Percentiles rank a stretch among this genome's conserved stretches.
These are phyloP conservation scores for Argopecten irradians DNA, from an alignment of 1,140 invertebrate genomes.

Conservation along the genomic window DNA sequence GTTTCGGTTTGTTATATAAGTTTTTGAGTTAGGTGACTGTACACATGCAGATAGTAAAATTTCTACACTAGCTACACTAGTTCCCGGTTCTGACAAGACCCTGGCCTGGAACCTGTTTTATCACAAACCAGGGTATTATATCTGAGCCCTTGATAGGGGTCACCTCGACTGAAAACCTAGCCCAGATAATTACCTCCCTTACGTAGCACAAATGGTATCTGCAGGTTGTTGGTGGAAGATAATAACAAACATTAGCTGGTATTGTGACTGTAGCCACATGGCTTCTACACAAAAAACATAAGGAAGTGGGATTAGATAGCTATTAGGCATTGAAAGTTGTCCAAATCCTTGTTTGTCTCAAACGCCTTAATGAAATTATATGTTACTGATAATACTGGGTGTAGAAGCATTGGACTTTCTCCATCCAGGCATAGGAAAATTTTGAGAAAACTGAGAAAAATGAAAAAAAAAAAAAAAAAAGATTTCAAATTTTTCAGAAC, in stretches of 20 bases:
- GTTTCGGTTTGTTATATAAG: too few species aligned
- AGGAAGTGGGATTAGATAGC: constrained; percentile 2
- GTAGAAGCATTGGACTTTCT: too few species aligned
- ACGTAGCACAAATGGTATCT: constrained; percentile 21
- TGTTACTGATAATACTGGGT: not conserved
- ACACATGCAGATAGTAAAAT: too few species aligned
- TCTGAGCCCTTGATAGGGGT: constrained; percentile 19
- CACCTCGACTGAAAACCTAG: not conserved
- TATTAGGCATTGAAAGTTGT: not conserved
- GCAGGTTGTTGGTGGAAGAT: not conserved
- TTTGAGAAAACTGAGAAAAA: too few species aligned
- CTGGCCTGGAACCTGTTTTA: not conserved
- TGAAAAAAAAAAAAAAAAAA: too few species aligned
- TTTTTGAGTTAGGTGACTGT: too few species aligned
- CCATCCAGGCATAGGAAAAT: too few species aligned
- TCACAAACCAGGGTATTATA: not conserved
- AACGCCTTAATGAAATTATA: not conserved
- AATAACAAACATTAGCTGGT: constrained; percentile 16
- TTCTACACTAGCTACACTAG: too few species aligned
- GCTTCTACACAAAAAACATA: constrained; percentile 22
- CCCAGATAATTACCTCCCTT: constrained; percentile 2
- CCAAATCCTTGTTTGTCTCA: not conserved
- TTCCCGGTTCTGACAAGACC: not conserved
- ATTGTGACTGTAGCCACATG: not conserved
- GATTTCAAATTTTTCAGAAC: too few species aligned